Base-by-base conservation (phyloP, 1,140 invertebrate species). In the Campodea augens region DNA sequence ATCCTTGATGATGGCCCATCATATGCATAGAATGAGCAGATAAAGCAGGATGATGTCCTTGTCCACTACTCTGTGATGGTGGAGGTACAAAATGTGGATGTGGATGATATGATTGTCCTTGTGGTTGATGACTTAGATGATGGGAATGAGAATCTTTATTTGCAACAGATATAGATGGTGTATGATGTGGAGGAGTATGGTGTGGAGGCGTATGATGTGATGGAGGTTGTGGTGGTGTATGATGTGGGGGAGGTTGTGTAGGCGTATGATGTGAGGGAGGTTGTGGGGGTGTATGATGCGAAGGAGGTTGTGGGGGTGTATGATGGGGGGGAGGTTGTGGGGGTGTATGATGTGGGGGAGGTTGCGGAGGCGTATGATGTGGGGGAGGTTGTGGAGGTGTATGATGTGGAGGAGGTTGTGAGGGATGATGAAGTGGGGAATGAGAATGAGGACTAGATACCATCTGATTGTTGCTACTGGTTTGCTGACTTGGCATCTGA, bases 171-270 rank as follows among this genome's bases (percentile, higher is more conserved):
- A 49, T 27, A 51, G n/a, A n/a, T n/a, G n/a, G n/a, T n/a, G n/a
- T n/a, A n/a, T n/a, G n/a, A n/a, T n/a, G n/a, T 44, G 37, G 49
- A 48, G 42, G n/a, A n/a, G n/a, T n/a, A n/a, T n/a, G n/a, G n/a
- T n/a, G n/a, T 25, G 42, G 45, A 42, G 46, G 53, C 21, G 55
- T 53, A 37, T 49, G 49, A n/a, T 56, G 56, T 19, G 49, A 57
- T 10, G 54, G 55, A 39, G 51, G 52, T 44, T 64, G 62, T 44
- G 62, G 58, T 36, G 62, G 57, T 18, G 52, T 46, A 54, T 58
- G 55, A 41, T 63, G 46, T 23, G 25, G 27, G 12, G 7, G 50
- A 41, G 52, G 49, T 55, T 61, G 51, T 53, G 23, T 40, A 41
- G 47, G 49, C 19, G 43, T 48, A 49, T 62, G 53, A 29, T 57